Base-by-base conservation (phyloP, 2,797 vertebrate genomes). In the Myotis pilosus region DNA sequence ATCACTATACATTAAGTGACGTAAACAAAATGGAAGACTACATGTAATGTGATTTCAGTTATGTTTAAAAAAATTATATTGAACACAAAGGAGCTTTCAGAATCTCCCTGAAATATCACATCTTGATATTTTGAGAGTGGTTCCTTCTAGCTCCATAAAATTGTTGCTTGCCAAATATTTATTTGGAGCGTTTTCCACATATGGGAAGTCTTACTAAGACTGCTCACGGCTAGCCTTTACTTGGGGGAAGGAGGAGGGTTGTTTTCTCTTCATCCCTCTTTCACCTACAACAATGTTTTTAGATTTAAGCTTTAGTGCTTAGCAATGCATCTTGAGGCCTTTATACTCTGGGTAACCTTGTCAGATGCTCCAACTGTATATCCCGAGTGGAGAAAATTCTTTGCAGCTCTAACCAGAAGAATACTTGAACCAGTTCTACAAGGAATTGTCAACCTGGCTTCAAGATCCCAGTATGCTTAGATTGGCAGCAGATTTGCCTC, bases 71-170 rank as follows among this genome's bases (percentile, higher is more conserved):
- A 36, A 60, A 89, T 28, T 10, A 38, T 30, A 44, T 30, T 33
- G n/a, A 81, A 62, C 25, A 74, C 44, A 92, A 89, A 84, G 38
- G 44, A 89, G 12, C 49, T 87, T 89, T 92, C 78, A 69, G 72
- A 84, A 66, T 97, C 93, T 87, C 79, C 47, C 38, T 71, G 28
- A 87, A 81, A 74, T 87, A 72, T 36, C 69, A 53, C 28, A 81
- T 66, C 72, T 76, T 91, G 69, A 41, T 94, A 93, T 89, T 91
- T 80, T 66, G 71, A 89, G 74, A 93, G 78, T 22, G 8, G 12
- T 55, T 87, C 30, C 76, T 83, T 84, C 57, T 41, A 91, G 36
- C 66, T 92, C 47, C 71, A 87, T 89, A 71, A 89, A 89, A 89
- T 55, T 89, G 4, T 81, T 75, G 49, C 41, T 53, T 89, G 87